Evolutionary conservation across 92 coral and sea anemone species (phyloP).

Genomic region (Umimayanthus chanpuru): DNA sequence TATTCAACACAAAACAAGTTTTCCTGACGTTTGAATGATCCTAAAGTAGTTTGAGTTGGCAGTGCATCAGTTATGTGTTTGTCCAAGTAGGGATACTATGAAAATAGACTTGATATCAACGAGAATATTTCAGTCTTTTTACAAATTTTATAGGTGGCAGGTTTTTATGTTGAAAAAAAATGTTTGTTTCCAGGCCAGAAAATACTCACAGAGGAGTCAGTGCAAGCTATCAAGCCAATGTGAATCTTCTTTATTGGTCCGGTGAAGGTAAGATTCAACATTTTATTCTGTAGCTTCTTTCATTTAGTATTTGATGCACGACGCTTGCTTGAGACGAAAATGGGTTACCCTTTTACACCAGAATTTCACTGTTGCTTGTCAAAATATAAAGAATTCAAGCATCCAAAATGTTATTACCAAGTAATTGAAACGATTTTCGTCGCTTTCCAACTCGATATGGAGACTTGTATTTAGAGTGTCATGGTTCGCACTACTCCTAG

Average conservation of each 20-base stretch:
- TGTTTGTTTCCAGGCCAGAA: slow-evolving; percentile 73
- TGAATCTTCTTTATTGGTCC: slow-evolving; percentile 93
- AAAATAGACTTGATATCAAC: background rate
- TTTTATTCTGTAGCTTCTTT: background rate
- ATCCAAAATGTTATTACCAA: too few species aligned
- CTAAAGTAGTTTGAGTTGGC: background rate
- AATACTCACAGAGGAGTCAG: slow-evolving; percentile 90
- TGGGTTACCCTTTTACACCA: too few species aligned
- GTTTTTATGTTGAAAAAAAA: too few species aligned
- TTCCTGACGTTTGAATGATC: background rate
- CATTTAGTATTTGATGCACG: background rate
- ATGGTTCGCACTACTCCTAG: too few species aligned
- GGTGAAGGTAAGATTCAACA: slow-evolving; percentile 69
- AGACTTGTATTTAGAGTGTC: too few species aligned
- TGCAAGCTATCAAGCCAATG: slow-evolving; percentile 84
- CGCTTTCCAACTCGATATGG: too few species aligned
- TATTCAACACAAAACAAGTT: too few species aligned
- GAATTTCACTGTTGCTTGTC: too few species aligned
- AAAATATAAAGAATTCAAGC: too few species aligned
- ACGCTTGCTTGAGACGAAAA: too few species aligned
- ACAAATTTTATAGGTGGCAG: background rate
- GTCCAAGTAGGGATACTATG: background rate
- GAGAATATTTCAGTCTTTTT: background rate
- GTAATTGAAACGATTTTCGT: too few species aligned
- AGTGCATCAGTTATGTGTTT: background rate